Evolutionary conservation across 2,888 invertebrate species (phyloP).

Genomic region (Eupithecia subumbrata): DNA sequence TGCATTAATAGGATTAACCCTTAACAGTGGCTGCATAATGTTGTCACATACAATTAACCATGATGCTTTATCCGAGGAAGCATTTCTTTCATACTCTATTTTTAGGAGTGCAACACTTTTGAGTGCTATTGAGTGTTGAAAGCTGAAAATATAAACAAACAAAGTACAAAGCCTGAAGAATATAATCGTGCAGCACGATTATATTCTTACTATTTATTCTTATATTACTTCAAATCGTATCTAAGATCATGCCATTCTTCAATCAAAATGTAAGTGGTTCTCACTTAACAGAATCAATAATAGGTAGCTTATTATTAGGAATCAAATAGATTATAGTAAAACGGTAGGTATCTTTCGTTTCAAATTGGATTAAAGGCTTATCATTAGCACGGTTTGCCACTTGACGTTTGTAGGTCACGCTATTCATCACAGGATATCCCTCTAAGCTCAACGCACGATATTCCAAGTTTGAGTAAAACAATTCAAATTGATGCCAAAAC

Average conservation of each 20-base stretch:
- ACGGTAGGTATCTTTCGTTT: neutral
- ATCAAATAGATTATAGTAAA: constrained; percentile 16
- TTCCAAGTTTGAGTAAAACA: neutral
- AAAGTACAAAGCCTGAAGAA: neutral
- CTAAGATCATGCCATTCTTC: neutral
- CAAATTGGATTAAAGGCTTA: constrained; percentile 33
- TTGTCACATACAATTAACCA: neutral
- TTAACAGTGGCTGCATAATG: constrained; percentile 16
- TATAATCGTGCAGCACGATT: neutral
- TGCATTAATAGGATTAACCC: constrained; percentile 34
- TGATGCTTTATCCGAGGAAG: neutral
- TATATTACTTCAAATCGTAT: too few species aligned
- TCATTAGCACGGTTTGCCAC: neutral
- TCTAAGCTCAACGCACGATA: neutral
- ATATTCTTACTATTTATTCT: too few species aligned
- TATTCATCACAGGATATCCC: neutral
- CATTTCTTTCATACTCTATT: neutral
- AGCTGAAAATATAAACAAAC: neutral
- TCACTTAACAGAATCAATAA: neutral
- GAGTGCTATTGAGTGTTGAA: neutral
- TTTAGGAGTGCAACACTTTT: neutral
- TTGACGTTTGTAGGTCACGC: neutral
- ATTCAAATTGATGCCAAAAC: neutral
- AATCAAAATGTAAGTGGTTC: neutral
- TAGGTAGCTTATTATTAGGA: neutral